Evolutionary conservation across 1,140 invertebrate genomes (phyloP), one percentile per base, ranked within the genome.

Genomic region (Archivesica marissinica): DNA sequence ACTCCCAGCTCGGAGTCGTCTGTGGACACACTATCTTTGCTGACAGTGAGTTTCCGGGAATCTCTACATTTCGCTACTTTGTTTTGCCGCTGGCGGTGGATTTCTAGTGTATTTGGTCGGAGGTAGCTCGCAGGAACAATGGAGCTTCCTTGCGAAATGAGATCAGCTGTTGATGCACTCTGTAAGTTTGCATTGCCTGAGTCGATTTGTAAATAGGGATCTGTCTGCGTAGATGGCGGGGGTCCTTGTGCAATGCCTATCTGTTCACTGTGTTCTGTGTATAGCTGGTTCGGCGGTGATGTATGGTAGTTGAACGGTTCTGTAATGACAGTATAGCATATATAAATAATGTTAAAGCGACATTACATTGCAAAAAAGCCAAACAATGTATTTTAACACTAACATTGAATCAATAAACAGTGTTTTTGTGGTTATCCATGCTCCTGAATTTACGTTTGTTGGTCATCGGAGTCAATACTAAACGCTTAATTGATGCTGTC

Each of bases 111-210:
- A 13, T 17, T 35, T 28, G 54, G 59, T 35, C 28, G 30, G 7
- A 4, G 28, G 23, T 30, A 30, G 30, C 15, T 9, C 9, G 23
- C 33, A 20, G 6, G 33, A 6, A 25, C 9, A 44, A 9, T 66
- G 4, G 66, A 15, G 15, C 25, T 72, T 3, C 38, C 41, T 11
- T 50, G 68, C 9, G 68, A 47, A 30, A 47, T 52, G 25, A 72
- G 68, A 50, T 72, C 68, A 0, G 68, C 41, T 72, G 68, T 72
- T 30, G 39, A 44, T 9, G 33, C 35, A 66, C 61, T n/a, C 20
- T 39, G 50, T 9, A 54, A 54, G 50, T n/a, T n/a, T n/a, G n/a
- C 50, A 59, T 59, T 59, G 2, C 54, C 54, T 17, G 59, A 33
- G 33, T 17, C 59, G 20, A 64, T 35, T 17, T 64, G 59, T 11